Conservation (phyloP, 2,888 invertebrate genomes). For the Eupithecia insigniata region DNA sequence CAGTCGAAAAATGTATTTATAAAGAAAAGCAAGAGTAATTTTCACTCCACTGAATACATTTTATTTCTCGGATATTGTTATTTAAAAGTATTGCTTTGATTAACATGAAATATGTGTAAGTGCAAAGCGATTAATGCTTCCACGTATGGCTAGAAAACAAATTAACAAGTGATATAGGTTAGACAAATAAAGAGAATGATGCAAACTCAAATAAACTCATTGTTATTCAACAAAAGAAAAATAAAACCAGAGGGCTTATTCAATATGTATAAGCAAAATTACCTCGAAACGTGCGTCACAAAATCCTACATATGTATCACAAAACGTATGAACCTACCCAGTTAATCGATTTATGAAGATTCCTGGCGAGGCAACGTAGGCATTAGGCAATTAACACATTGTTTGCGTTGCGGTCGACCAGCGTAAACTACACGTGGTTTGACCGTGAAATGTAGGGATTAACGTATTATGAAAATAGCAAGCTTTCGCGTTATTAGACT, state of each 20-base stretch:
- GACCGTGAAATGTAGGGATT: neutral
- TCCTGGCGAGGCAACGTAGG: conserved; percentile 6
- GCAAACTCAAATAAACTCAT: neutral
- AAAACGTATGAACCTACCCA: conserved; percentile 10
- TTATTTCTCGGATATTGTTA: neutral
- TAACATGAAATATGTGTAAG: neutral
- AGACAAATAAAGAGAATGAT: neutral
- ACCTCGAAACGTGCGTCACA: conserved; percentile 6
- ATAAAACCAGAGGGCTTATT: neutral
- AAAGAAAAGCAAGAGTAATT: neutral
- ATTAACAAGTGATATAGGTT: neutral
- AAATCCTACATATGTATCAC: conserved; percentile 22
- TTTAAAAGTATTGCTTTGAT: neutral
- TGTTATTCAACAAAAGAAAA: neutral
- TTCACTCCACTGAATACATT: neutral
- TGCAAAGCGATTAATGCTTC: neutral
- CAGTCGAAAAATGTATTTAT: neutral
- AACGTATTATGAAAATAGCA: neutral
- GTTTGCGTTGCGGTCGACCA: conserved; percentile 6
- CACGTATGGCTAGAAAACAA: neutral
- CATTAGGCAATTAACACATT: conserved; percentile 10
- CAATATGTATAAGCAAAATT: neutral
- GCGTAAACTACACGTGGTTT: neutral
- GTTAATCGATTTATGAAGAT: conserved; percentile 21
- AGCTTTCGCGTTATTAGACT: neutral